phyloP scores from a whole-genome alignment of 92 coral and sea anemone genomes.

The Porites lobata region DNA sequence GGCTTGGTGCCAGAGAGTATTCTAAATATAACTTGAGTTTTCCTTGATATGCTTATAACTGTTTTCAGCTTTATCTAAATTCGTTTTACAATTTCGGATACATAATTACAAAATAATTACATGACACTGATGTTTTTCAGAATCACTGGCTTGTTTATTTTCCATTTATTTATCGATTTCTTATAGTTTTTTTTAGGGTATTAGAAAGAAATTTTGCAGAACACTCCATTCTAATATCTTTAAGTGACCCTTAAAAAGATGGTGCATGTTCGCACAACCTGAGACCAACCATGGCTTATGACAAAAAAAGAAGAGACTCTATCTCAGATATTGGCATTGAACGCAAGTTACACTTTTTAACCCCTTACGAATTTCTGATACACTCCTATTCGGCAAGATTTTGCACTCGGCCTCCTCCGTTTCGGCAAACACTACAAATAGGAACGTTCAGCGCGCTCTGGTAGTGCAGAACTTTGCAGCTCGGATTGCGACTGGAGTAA shows the following conservation, averaged over 20 bases:
- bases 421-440: too few relatives aligned
- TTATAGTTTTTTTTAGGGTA: background rate
- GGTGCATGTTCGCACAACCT: background rate
- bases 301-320: background rate
- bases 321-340: background rate
- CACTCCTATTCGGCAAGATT: too few relatives aligned
- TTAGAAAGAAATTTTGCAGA: background rate
- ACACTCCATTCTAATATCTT: background rate
- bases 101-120: too few relatives aligned
- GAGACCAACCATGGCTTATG: conserved; percentile 1
- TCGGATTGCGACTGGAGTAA: too few relatives aligned
- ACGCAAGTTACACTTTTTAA: too few relatives aligned
- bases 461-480: too few relatives aligned
- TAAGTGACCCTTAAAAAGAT: background rate
- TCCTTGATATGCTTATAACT: background rate
- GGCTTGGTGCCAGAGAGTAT: background rate
- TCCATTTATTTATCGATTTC: too few relatives aligned
- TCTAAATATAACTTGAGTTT: background rate
- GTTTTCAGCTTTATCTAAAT: background rate
- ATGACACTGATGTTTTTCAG: too few relatives aligned
- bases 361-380: too few relatives aligned
- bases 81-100: background rate
- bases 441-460: too few relatives aligned
- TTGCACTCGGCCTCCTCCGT: too few relatives aligned
- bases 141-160: too few relatives aligned